A percentile compares a stretch with the other conserved stretches of the same genome.
phyloP scores from a whole-genome alignment of 2,113 vertebrate genomes.

The Hydrolagus affinis region DNA sequence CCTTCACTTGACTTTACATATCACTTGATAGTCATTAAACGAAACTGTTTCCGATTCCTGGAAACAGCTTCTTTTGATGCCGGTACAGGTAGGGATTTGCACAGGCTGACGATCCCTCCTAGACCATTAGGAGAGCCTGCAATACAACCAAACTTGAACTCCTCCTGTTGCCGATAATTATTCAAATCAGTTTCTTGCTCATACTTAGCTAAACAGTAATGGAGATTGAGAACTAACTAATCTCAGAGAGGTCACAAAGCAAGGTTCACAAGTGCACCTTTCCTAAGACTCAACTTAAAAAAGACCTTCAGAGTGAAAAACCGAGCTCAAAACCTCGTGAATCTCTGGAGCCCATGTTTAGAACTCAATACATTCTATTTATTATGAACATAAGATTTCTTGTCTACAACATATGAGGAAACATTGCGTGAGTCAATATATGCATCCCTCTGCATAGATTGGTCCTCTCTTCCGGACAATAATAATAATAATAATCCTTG shows the following conservation, averaged over 20 bases:
- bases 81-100: not conserved
- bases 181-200: not conserved
- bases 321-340: not conserved
- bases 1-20: too few species aligned
- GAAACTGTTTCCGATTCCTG: not conserved
- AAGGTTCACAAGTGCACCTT: not conserved
- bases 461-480: too few species aligned
- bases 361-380: not conserved
- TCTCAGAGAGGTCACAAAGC: not conserved
- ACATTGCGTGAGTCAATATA: not conserved
- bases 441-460: not conserved
- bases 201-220: not conserved
- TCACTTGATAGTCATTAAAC: too few species aligned
- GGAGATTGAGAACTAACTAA: not conserved
- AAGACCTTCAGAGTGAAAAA: not conserved
- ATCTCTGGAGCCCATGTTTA: not conserved
- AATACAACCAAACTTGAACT: not conserved
- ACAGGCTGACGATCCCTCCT: not conserved
- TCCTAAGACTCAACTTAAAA: not conserved
- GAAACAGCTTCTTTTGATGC: not conserved
- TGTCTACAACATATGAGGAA: not conserved
- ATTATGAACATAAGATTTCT: not conserved
- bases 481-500: too few species aligned
- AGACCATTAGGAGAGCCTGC: not conserved
- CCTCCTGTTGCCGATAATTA: not conserved